phyloP scores from a whole-genome alignment of 1,140 invertebrate species.

The Drosophila rufa region DNA sequence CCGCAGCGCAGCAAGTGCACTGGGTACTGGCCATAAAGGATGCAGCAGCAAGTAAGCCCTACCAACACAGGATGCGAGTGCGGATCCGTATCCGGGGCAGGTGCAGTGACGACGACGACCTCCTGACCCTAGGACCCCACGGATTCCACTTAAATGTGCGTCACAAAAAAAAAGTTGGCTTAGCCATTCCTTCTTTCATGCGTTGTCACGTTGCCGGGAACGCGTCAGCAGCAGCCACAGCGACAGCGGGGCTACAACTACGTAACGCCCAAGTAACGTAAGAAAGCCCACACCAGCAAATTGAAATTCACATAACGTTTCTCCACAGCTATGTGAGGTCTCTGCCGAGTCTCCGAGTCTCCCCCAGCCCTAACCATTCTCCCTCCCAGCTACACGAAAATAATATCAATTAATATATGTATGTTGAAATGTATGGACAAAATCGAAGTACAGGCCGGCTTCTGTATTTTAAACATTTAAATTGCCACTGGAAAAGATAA shows the following conservation, averaged over 20 bases:
- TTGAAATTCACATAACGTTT: slow-evolving; percentile 76
- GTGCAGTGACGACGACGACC: background rate
- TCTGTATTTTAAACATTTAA: background rate
- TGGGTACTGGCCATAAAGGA: slow-evolving; percentile 8
- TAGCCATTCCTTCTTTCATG: slow-evolving; percentile 16
- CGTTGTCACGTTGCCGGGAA: slow-evolving; percentile 41
- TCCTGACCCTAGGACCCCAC: slow-evolving; percentile 5
- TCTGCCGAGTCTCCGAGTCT: slow-evolving; percentile 12
- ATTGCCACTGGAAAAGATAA: too few relatives aligned
- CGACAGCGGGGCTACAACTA: slow-evolving; percentile 22
- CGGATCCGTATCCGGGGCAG: slow-evolving; percentile 5
- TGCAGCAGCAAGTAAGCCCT: slow-evolving; percentile 21
- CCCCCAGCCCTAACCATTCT: background rate
- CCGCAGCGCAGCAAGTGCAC: slow-evolving; percentile 57
- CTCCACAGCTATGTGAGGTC: slow-evolving; percentile 26
- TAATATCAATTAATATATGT: slow-evolving; percentile 79
- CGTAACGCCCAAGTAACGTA: slow-evolving; percentile 53
- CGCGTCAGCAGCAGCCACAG: slow-evolving; percentile 33
- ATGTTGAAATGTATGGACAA: slow-evolving; percentile 47
- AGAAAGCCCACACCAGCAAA: slow-evolving; percentile 68
- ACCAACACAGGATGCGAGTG: background rate
- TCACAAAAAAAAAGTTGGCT: slow-evolving; percentile 43
- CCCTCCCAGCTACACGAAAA: slow-evolving; percentile 54
- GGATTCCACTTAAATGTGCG: slow-evolving; percentile 38
- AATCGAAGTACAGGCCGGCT: slow-evolving; percentile 11